Conservation (phyloP, 1,140 invertebrate genomes). For the Zaprionus kolodkinae region DNA sequence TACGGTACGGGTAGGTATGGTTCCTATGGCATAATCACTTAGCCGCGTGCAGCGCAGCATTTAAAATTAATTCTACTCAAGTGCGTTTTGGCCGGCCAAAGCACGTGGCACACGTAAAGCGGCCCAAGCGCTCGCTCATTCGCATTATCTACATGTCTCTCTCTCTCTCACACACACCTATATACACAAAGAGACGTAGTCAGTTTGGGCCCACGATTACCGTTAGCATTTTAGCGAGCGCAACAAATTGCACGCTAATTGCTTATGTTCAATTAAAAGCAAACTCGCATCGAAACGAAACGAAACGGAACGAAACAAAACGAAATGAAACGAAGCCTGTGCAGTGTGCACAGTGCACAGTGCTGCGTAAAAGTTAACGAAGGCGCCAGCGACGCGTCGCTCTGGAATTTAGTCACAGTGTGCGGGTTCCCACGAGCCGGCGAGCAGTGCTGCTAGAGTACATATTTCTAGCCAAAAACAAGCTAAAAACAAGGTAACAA, state of each 20-base stretch:
- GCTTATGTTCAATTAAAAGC: constrained; percentile 83
- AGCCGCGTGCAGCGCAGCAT: constrained; percentile 79
- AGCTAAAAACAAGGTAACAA: neutral
- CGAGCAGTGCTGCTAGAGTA: neutral
- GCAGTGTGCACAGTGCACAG: constrained; percentile 21
- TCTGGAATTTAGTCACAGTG: constrained; percentile 53
- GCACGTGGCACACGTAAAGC: constrained; percentile 67
- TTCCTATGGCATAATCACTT: constrained; percentile 74
- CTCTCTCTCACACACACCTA: neutral
- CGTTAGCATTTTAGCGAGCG: constrained; percentile 68
- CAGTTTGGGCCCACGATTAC: constrained; percentile 45
- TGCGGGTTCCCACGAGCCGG: constrained; percentile 44
- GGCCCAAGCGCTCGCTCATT: neutral
- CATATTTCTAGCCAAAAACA: neutral
- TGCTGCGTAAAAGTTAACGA: neutral
- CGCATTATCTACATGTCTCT: neutral
- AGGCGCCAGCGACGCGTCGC: neutral
- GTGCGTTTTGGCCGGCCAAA: constrained; percentile 69
- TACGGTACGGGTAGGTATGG: neutral
- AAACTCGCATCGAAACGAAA: constrained; percentile 42
- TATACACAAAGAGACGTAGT: neutral
- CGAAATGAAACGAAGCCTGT: neutral
- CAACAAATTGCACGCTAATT: constrained; percentile 84
- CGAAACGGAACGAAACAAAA: constrained; percentile 8
- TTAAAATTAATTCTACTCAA: constrained; percentile 84